Base-by-base conservation (phyloP, 2,797 vertebrate genomes). In the Serranus cabrilla region DNA sequence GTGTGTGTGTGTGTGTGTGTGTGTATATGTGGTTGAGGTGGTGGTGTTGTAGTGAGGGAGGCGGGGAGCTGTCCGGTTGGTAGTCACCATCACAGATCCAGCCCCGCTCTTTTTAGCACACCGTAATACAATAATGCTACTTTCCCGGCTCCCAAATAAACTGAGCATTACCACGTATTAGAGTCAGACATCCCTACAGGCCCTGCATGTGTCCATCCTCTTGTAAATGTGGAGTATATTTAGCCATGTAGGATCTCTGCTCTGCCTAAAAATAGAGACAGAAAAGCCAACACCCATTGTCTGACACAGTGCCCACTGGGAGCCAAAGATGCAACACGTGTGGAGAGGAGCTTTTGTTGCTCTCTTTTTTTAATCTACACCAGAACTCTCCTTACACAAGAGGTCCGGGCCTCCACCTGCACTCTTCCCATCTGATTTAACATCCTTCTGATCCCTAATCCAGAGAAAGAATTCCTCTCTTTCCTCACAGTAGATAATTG, bases 131-230 rank as follows among this genome's bases (percentile, higher is more conserved):
- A 81, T 89, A 91, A 92, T 86, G 74, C 83, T 79, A 68, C 87
- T 85, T 91, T 82, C 78, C 71, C 81, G 11, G 61, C 78, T 87
- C 86, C 79, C 83, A 91, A 88, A 93, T 89, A 94, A 94, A 93
- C 78, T 75, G 71, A 88, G 93, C 81, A 92, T 94, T 93, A 93
- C 90, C 83, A 74, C 60, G 76, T 89, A 93, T 93, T 91, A 90
- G 77, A 88, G 68, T 67, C 87, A 76, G 88, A 85, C 87, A 83
- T 88, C 89, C 85, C 86, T 74, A 46, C 73, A 85, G 81, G 81
- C 82, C 81, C 82, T 45, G 52, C 86, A 81, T 89, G 78, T 75
- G 84, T 87, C 84, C 85, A 86, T 84, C 77, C 88, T 77, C 84
- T 55, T 65, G 74, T 87, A 78, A 72, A 74, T 46, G 5, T 40